phyloP scores from a whole-genome alignment of 2,888 invertebrate genomes.

The Malthinus flaveolus region DNA sequence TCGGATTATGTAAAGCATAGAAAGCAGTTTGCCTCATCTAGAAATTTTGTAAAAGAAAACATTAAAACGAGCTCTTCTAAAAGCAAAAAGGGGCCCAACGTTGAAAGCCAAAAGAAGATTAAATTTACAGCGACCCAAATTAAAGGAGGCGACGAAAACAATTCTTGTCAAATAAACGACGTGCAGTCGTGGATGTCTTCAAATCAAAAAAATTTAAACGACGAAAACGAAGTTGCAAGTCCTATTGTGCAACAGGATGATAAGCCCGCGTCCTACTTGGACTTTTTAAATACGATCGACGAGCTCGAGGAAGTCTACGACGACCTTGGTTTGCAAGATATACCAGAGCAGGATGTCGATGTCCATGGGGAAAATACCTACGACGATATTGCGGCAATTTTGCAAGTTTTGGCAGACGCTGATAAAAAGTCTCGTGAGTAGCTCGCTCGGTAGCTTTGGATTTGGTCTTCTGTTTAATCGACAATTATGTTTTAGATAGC shows the following conservation, averaged over 20 bases:
- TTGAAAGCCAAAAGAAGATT: conserved; percentile 17
- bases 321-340: conserved; percentile 18
- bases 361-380: conserved; percentile 42
- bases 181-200: conserved; percentile 46
- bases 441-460: too few relatives aligned
- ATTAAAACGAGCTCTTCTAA: conserved; percentile 11
- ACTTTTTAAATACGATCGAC: conserved; percentile 41
- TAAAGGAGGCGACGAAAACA: too few relatives aligned
- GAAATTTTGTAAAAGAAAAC: conserved; percentile 23
- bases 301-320: conserved; percentile 29
- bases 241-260: conserved; percentile 6
- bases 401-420: conserved; percentile 55
- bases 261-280: conserved; percentile 37
- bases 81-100: conserved; percentile 13
- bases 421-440: conserved; percentile 52
- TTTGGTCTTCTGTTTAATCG: too few relatives aligned
- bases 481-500: conserved; percentile 38
- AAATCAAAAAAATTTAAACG: background rate
- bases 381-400: conserved; percentile 55
- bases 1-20: conserved; percentile 10
- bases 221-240: conserved; percentile 7
- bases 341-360: conserved; percentile 37
- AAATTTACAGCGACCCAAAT: conserved; percentile 15
- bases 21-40: conserved; percentile 5
- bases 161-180: conserved; percentile 22